phyloP scores from a whole-genome alignment of 2,113 vertebrate genomes.

The Dipodomys spectabilis region DNA sequence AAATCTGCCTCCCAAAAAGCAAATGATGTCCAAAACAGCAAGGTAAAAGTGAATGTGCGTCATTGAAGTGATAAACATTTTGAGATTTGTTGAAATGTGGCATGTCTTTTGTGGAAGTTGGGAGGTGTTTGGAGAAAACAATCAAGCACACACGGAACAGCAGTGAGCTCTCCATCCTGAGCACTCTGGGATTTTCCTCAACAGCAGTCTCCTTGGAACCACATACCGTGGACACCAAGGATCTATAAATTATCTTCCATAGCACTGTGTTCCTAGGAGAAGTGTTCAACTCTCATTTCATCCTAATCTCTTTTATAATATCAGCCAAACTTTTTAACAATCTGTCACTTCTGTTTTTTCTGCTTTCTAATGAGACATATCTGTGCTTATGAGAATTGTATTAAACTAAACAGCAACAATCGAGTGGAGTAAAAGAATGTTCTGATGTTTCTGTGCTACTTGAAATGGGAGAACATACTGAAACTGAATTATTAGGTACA shows the following conservation, averaged over 20 bases:
- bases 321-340: not conserved
- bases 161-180: too few relatives aligned
- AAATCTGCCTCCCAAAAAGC: too few relatives aligned
- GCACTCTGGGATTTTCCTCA: too few relatives aligned
- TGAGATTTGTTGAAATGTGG: too few relatives aligned
- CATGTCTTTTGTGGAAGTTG: too few relatives aligned
- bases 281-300: not conserved
- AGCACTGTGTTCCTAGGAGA: not conserved
- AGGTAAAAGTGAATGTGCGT: too few relatives aligned
- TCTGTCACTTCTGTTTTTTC: not conserved
- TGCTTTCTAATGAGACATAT: constrained; percentile 1
- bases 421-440: not conserved
- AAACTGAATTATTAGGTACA: not conserved
- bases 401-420: not conserved
- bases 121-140: too few relatives aligned
- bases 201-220: too few relatives aligned
- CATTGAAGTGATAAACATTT: too few relatives aligned
- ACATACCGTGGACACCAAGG: too few relatives aligned
- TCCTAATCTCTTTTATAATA: not conserved
- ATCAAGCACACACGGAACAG: too few relatives aligned
- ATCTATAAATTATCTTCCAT: not conserved
- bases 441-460: not conserved
- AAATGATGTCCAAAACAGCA: too few relatives aligned
- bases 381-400: not conserved
- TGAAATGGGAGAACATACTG: not conserved